These are phyloP conservation scores for Tenualosa ilisha DNA, from an alignment of 2,797 vertebrate genomes.

Conservation along the genomic window DNA sequence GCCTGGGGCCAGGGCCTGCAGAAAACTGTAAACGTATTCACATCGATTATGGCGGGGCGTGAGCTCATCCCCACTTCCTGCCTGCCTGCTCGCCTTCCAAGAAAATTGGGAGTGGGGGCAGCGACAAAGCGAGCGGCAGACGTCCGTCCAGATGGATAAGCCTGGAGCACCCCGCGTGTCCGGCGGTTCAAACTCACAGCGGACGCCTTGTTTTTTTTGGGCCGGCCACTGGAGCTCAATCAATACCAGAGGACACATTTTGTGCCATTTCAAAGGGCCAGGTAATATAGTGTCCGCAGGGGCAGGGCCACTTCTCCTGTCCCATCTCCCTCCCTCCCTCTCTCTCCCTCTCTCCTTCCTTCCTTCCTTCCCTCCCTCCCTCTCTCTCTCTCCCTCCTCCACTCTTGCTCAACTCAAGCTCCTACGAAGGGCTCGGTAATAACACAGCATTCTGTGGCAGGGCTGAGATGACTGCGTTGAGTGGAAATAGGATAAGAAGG, in stretches of 20 bases:
- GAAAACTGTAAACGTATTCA: conserved; percentile 1
- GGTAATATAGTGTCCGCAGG: conserved; percentile 62
- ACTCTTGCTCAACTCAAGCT: conserved; percentile 43
- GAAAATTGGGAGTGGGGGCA: not conserved
- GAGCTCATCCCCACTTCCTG: conserved; percentile 19
- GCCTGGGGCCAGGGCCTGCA: not conserved
- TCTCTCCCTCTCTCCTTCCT: not conserved
- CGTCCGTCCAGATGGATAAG: not conserved
- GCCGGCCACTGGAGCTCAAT: conserved; percentile 60
- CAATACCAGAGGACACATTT: conserved; percentile 78
- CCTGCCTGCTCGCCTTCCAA: not conserved
- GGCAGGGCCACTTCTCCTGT: conserved; percentile 31
- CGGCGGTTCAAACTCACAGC: conserved; percentile 63
- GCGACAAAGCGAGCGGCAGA: not conserved
- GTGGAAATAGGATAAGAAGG: not conserved
- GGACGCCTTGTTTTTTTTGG: conserved; percentile 64
- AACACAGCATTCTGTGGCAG: conserved; percentile 30
- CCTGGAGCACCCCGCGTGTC: conserved; percentile 11
- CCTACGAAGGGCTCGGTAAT: conserved; percentile 38
- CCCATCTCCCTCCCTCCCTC: not conserved
- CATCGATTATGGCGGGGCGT: not conserved
- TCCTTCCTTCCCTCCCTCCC: not conserved
- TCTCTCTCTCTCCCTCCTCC: not conserved
- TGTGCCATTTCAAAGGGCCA: conserved; percentile 66
- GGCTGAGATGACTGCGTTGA: not conserved